Evolutionary conservation across 2,797 vertebrate species (phyloP).

Genomic region (Erethizon dorsatum): DNA sequence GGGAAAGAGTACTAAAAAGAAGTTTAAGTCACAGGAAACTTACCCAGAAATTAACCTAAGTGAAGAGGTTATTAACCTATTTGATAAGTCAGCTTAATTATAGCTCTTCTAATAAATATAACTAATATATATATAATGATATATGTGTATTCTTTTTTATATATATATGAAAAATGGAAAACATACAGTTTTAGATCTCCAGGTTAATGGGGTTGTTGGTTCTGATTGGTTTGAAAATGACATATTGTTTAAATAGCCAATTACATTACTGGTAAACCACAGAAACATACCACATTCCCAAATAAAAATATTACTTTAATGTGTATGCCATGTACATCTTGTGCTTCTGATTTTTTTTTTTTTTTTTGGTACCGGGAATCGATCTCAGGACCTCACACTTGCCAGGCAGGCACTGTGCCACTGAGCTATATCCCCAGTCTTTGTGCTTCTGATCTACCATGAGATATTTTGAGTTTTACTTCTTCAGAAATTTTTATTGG

Average conservation of each 20-base stretch:
- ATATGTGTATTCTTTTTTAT: not conserved
- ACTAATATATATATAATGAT: not conserved
- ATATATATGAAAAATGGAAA: not conserved
- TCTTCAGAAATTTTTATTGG: slow-evolving; percentile 37
- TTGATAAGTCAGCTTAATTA: slow-evolving; percentile 3
- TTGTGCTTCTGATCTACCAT: not conserved
- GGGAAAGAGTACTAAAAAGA: not conserved
- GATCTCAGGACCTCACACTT: too few species aligned
- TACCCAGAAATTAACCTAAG: not conserved
- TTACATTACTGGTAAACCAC: not conserved
- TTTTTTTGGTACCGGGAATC: too few species aligned
- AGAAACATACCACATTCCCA: not conserved
- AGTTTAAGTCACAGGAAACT: not conserved
- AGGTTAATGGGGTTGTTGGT: not conserved
- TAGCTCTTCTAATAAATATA: not conserved
- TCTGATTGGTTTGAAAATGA: not conserved
- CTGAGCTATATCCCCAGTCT: too few species aligned
- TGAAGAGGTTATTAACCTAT: not conserved
- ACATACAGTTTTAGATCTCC: not conserved
- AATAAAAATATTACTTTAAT: slow-evolving; percentile 14
- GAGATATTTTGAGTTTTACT: slow-evolving; percentile 29
- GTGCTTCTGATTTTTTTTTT: not conserved
- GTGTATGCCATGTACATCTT: not conserved
- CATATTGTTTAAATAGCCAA: not conserved
- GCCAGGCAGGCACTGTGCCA: too few species aligned